Base-by-base conservation (phyloP, 2,113 vertebrate species). In the Platanista minor region DNA sequence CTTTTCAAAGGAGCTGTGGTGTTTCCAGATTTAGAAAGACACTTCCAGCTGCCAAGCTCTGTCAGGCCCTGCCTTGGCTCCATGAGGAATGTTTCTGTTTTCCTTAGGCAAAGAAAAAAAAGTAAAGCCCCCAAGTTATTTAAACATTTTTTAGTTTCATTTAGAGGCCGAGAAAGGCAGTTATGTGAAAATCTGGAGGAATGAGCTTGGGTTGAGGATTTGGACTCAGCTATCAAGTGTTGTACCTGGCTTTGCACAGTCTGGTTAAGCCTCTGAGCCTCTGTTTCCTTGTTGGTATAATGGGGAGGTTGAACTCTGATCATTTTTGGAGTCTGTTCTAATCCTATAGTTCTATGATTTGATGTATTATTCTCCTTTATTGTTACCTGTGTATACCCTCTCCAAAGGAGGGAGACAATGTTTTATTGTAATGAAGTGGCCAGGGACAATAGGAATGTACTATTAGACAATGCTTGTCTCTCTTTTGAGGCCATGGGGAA, bases 1-100 rank as follows among this genome's bases (percentile, higher is more conserved):
- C 97, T 98, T 98, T 98, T 98, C 90, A 97, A 74, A 97, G 96
- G 97, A 97, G 66, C 97, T 98, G 96, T 93, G 71, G 39, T 98
- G 29, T 80, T 98, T 98, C 98, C 97, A 97, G 89, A 93, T 97
- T 98, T 98, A 98, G 98, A 98, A 98, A 98, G 95, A 94, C 61
- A 95, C 84, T 98, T 83, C 64, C 89, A 97, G 96, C 95, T 97
- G 98, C 98, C 98, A 98, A 98, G 93, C 98, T 98, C 98, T 98
- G 95, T 98, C 98, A 98, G 98, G 96, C 69, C 80, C 93, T 97
- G 97, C 97, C 97, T 98, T 98, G 84, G 90, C 96, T 96, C 97
- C 95, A 96, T 12, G n/a, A 98, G 96, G 84, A 98, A 97, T 97
- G 97, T 77, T 98, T 96, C 72, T 93, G 86, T 61, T 97, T 98